Evolutionary conservation across 2,797 vertebrate species (phyloP), one percentile per base, ranked within the genome.

Genomic region (Cercopithecus neglectus): DNA sequence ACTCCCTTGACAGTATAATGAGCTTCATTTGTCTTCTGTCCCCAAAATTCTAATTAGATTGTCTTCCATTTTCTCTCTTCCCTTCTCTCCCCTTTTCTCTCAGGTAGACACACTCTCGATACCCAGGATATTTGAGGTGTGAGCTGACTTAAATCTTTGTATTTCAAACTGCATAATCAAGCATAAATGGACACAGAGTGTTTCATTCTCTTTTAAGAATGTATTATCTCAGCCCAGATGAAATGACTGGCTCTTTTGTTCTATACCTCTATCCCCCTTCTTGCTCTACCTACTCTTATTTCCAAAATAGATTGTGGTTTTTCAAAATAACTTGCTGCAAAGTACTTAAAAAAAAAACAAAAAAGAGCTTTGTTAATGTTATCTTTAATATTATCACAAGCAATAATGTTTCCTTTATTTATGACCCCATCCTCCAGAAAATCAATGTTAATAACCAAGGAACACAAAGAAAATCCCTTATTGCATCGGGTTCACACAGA

Each of bases 361-460:
- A 74, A 72, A 75, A 95, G 0, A 83, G 16, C 0, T 50, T 88
- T 76, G 1, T 53, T 96, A 93, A 41, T 14, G 21, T 95, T 46
- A 21, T 46, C 17, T 85, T 89, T 90, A 85, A 67, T 48, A 79
- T 59, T 33, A 67, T 33, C 80, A 5, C 33, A 19, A 39, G 14
- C 53, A 26, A 80, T 59, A 90, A 46, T 1, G 28, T 82, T 53
- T 57, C 30, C 30, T 5, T 61, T 70, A 50, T 57, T 74, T 67
- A 57, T 28, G 30, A 90, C 33, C 3, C 0, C 19, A 41, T 13
- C 70, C 0, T 19, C 48, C 21, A 74, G 59, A 72, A 95, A 95
- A 89, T 79, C 57, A 89, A 85, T 74, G 57, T 74, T 36, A 91
- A 74, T 95, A 81, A 64, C 21, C 24, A 90, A n/a, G 59, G 39